A percentile compares a stretch with the other conserved stretches of the same genome.
Evolutionary conservation across 2,888 invertebrate genomes (phyloP).

Genomic region (Epistrophe grossulariae): DNA sequence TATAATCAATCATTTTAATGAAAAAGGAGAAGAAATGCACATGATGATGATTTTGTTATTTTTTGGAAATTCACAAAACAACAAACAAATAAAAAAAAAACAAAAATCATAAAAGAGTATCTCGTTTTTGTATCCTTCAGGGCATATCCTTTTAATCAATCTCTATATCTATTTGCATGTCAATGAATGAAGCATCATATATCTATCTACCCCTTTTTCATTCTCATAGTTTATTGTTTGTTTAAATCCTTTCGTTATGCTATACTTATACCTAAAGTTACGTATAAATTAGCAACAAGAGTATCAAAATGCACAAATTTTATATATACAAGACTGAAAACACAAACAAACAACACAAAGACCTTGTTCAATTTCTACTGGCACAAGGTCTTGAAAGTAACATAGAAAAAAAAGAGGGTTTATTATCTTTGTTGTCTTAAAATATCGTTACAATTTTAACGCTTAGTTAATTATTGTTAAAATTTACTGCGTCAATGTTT

Average conservation of each 20-base stretch:
- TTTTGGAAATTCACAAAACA: background rate
- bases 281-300: slow-evolving; percentile 29
- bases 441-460: slow-evolving; percentile 70
- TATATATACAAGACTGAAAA: background rate
- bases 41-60: slow-evolving; percentile 6
- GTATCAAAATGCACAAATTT: slow-evolving; percentile 54
- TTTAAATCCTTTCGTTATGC: slow-evolving; percentile 24
- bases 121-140: slow-evolving; percentile 11
- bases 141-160: slow-evolving; percentile 60
- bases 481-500: slow-evolving; percentile 73
- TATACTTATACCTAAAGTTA: slow-evolving; percentile 23
- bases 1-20: slow-evolving; percentile 62
- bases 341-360: background rate
- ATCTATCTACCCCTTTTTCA: slow-evolving; percentile 14
- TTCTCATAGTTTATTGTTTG: slow-evolving; percentile 34
- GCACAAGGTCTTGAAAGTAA: background rate
- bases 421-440: slow-evolving; percentile 56
- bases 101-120: background rate
- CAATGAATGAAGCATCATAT: background rate
- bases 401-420: background rate
- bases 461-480: slow-evolving; percentile 76
- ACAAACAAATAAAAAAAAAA: too few relatives aligned
- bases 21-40: slow-evolving; percentile 35
- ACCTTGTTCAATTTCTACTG: background rate
- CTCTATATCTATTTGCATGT: slow-evolving; percentile 52